Evolutionary conservation across 2,113 vertebrate genomes (phyloP), one percentile per base, ranked within the genome.

Genomic region (Apaloderma vittatum): DNA sequence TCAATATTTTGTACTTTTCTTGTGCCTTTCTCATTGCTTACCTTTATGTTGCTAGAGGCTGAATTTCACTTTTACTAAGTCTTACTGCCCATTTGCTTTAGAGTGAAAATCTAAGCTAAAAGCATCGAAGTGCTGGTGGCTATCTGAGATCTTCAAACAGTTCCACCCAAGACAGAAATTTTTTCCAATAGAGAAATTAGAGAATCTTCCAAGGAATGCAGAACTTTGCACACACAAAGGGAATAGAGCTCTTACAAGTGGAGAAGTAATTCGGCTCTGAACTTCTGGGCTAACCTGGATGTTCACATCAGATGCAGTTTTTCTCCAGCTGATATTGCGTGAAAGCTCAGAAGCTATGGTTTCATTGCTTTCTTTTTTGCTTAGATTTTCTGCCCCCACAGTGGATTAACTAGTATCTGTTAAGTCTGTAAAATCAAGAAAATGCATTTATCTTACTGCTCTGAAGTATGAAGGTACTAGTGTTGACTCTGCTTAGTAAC

Each of bases 301-400:
- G n/a, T 19, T 83, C 67, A 76, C 52, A 70, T 24, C 5, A 5
- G 15, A 29, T 57, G 36, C 49, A 58, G 21, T 43, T 90, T 90
- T 66, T 68, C 24, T 86, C 16, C 36, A 70, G 34, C 9, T 83
- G 34, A 2, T 22, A 34, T 49, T 73, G n/a, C 32, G 5, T 58
- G 59, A 80, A 62, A 12, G 3, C 11, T 66, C 2, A 1, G 51
- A 88, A 90, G 27, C 70, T 55, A 17, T 76, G 26, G 34, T 51
- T 85, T 82, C 32, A 36, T 43, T 66, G 22, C 17, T 55, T 91
- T 62, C 21, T 67, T 26, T 66, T 59, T 77, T 15, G 1, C 19
- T 46, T n/a, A 11, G 1, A 0, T 26, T 40, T 32, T 77, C 45
- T 45, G 3, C 4, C 3, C 7, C 8, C 3, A 4, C 9, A 46